Conservation (phyloP, 2,797 vertebrate genomes). For the Darevskia nairensis region DNA sequence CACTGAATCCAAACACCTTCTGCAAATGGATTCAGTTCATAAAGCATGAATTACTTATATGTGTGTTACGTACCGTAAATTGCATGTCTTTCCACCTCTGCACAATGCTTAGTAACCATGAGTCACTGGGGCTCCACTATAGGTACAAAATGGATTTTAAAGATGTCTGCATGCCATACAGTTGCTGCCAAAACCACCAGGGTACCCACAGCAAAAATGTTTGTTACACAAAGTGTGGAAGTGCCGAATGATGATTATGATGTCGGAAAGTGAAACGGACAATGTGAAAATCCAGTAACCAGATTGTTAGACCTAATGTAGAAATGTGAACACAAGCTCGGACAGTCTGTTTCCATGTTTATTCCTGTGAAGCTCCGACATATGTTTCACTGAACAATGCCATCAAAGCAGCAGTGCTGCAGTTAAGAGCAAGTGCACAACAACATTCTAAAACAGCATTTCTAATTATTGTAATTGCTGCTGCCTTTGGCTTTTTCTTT, state of each 20-base stretch:
- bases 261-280: background rate
- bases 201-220: background rate
- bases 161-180: background rate
- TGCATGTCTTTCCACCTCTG: background rate
- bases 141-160: background rate
- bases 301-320: background rate
- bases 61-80: background rate
- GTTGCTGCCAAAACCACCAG: background rate
- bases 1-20: background rate
- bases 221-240: background rate
- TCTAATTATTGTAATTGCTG: background rate
- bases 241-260: background rate
- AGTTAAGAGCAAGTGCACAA: background rate
- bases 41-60: background rate
- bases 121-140: background rate
- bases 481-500: constrained; percentile 20
- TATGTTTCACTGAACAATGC: background rate
- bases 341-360: background rate
- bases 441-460: background rate
- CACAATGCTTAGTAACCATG: background rate
- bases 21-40: background rate
- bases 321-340: background rate
- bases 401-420: background rate
- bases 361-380: constrained; percentile 4
- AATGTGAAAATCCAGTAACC: background rate